Percentiles rank a stretch among this genome's conserved stretches.
phyloP scores from a whole-genome alignment of 2,113 vertebrate genomes.

The Clarias gariepinus region DNA sequence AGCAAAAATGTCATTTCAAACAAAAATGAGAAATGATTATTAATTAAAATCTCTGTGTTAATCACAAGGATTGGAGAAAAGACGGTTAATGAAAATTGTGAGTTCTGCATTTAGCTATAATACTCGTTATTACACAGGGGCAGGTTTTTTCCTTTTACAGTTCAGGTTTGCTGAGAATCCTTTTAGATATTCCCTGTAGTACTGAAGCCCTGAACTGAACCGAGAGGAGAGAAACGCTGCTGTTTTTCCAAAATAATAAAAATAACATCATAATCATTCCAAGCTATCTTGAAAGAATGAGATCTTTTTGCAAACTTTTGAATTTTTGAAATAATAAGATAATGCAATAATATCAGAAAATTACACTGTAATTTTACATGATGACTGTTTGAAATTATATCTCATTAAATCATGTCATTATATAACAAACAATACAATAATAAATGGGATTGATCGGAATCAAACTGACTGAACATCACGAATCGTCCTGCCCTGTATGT shows the following conservation, averaged over 20 bases:
- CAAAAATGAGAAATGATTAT: constrained; percentile 9
- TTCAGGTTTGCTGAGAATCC: neutral
- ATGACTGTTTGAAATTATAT: neutral
- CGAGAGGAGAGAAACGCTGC: neutral
- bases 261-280: neutral
- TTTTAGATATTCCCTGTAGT: neutral
- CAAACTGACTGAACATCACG: neutral
- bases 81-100: neutral
- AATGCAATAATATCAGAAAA: neutral
- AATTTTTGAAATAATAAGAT: neutral
- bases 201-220: neutral
- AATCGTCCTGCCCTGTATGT: neutral
- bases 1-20: constrained; percentile 17
- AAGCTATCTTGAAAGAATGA: neutral
- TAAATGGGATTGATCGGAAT: neutral
- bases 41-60: neutral
- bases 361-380: neutral
- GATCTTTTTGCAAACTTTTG: neutral
- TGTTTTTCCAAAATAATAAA: neutral
- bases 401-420: too few relatives aligned
- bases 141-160: neutral
- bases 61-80: neutral
- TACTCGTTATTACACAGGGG: neutral
- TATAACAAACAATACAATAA: neutral
- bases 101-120: neutral